Conservation (phyloP, 2,113 vertebrate genomes). For the Pelusios castaneus region DNA sequence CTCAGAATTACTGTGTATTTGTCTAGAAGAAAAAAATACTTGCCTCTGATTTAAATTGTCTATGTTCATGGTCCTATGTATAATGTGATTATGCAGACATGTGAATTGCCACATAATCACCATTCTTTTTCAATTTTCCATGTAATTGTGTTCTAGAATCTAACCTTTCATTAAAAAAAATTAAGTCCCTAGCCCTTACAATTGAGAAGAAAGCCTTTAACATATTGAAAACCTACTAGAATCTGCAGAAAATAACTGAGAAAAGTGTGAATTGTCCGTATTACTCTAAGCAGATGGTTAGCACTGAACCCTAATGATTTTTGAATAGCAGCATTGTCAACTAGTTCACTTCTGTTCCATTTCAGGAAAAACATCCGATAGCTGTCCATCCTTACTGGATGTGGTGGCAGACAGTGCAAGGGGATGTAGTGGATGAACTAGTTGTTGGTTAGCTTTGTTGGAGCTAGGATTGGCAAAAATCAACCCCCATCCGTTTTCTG, state of each 20-base stretch:
- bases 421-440: background rate
- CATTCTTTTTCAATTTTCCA: background rate
- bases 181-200: background rate
- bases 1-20: background rate
- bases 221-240: background rate
- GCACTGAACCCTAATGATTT: background rate
- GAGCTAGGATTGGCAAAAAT: background rate
- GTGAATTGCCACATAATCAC: background rate
- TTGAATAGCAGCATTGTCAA: background rate
- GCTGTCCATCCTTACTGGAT: background rate
- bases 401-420: background rate
- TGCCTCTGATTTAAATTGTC: constrained; percentile 8
- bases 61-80: background rate
- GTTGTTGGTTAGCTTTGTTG: background rate
- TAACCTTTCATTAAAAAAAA: background rate
- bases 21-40: background rate
- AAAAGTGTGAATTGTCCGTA: background rate
- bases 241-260: background rate
- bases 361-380: background rate
- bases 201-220: background rate
- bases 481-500: background rate
- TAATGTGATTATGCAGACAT: background rate
- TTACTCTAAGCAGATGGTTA: background rate
- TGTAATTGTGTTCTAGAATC: background rate
- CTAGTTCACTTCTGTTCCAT: background rate